Evolutionary conservation across 2,888 invertebrate species (phyloP).

Genomic region (Luperina testacea): DNA sequence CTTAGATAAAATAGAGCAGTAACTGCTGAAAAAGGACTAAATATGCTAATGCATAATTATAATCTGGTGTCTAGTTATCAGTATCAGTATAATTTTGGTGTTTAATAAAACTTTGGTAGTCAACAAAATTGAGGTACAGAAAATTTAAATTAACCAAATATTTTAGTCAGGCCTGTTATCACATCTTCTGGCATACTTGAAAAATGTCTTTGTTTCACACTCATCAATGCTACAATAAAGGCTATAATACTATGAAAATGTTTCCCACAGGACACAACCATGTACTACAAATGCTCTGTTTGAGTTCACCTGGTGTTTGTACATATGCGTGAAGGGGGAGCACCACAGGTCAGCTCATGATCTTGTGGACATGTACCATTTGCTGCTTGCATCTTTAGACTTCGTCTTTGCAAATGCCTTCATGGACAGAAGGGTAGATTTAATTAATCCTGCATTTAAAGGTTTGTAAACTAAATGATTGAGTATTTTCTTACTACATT

Average conservation of each 20-base stretch:
- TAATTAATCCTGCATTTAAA: constrained; percentile 95
- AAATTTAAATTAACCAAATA: background rate
- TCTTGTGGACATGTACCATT: constrained; percentile 97
- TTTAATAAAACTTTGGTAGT: background rate
- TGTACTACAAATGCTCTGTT: constrained; percentile 96
- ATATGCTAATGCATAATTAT: too few species aligned
- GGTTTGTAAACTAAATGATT: constrained; percentile 78
- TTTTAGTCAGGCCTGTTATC: background rate
- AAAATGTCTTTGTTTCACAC: background rate
- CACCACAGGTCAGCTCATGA: constrained; percentile 97
- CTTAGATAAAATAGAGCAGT: too few species aligned
- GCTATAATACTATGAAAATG: background rate
- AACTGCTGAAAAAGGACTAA: too few species aligned
- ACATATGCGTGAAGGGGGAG: constrained; percentile 96
- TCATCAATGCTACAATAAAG: background rate
- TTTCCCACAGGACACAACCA: constrained; percentile 91
- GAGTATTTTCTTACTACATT: background rate
- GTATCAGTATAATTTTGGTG: background rate
- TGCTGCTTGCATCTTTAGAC: constrained; percentile 97
- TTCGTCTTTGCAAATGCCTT: constrained; percentile 96
- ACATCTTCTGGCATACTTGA: background rate
- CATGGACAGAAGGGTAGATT: constrained; percentile 94
- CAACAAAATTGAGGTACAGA: background rate
- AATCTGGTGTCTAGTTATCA: too few species aligned
- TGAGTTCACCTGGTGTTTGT: constrained; percentile 98